Conservation (phyloP, 2,888 invertebrate genomes). For the Boloria selene region DNA sequence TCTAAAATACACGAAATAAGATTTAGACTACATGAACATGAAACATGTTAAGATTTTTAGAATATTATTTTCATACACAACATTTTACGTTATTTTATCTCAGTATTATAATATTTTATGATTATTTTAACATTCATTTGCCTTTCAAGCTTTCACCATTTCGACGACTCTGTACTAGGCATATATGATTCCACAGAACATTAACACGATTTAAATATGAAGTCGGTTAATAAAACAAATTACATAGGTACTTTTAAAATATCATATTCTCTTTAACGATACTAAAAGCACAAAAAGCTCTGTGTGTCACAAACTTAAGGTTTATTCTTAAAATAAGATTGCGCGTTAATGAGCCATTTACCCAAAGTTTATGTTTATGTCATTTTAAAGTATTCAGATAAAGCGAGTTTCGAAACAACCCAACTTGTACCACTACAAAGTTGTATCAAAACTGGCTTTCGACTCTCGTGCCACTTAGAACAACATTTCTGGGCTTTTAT, state of each 20-base stretch:
- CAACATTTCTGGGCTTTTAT: slow-evolving; percentile 8
- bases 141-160: too few species aligned
- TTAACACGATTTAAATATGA: slow-evolving; percentile 7
- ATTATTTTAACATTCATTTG: too few species aligned
- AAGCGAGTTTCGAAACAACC: slow-evolving; percentile 24
- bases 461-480: slow-evolving; percentile 25
- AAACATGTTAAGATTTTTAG: too few species aligned
- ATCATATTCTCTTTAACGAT: slow-evolving; percentile 5
- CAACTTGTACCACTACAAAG: slow-evolving; percentile 22
- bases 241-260: background rate
- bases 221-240: background rate
- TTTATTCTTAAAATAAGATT: slow-evolving; percentile 12
- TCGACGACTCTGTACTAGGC: too few species aligned
- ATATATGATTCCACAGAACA: too few species aligned
- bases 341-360: slow-evolving; percentile 11
- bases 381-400: slow-evolving; percentile 25
- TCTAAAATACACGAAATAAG: too few species aligned
- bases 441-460: slow-evolving; percentile 29
- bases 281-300: background rate
- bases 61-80: too few species aligned
- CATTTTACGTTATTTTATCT: too few species aligned
- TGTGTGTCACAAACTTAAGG: slow-evolving; percentile 1
- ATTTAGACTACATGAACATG: too few species aligned
- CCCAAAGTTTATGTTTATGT: slow-evolving; percentile 28
- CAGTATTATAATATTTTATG: too few species aligned